Evolutionary conservation across 2,888 invertebrate genomes (phyloP), one percentile per base, ranked within the genome.

Genomic region (Athalia circularis): DNA sequence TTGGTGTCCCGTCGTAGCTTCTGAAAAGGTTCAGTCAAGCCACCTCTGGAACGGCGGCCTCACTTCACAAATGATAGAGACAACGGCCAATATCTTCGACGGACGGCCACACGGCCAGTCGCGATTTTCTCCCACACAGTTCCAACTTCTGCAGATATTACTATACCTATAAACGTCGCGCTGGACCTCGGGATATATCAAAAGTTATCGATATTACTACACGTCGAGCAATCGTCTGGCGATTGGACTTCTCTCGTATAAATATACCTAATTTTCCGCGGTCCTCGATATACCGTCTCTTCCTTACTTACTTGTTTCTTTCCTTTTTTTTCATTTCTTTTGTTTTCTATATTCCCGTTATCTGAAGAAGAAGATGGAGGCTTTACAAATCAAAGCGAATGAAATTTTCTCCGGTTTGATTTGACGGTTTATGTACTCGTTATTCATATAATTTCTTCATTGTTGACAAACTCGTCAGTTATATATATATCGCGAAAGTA

Each of bases 141-240:
- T 52, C n/a, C n/a, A n/a, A 52, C 52, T 9, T 11, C 67, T 29
- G 8, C 4, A 59, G 47, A 72, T 72, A 72, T 72, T 45, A 59
- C 57, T 47, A 15, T 59, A 59, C 72, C 57, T 50, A 47, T 9
- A 54, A n/a, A n/a, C 4, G 11, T 7, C 54, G 54, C 9, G 54
- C 11, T 7, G n/a, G 57, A 59, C 45, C 13, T 11, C 45, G 9
- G 45, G 45, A 59, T 72, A 72, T 72, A 72, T 72, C 72, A 47
- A 72, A 72, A 45, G 72, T 59, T 72, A 72, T 72, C 72, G 72
- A 72, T 72, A 72, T 72, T 72, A 59, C 57, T n/a, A 72, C 72
- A 59, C 57, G 72, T 72, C 59, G 68, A 68, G 54, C 52, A 68
- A 68, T 68, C 50, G 68, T 68, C 68, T 11, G 59, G 47, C 72